Evolutionary conservation across 2,113 vertebrate species (phyloP).

Genomic region (Sialia sialis): DNA sequence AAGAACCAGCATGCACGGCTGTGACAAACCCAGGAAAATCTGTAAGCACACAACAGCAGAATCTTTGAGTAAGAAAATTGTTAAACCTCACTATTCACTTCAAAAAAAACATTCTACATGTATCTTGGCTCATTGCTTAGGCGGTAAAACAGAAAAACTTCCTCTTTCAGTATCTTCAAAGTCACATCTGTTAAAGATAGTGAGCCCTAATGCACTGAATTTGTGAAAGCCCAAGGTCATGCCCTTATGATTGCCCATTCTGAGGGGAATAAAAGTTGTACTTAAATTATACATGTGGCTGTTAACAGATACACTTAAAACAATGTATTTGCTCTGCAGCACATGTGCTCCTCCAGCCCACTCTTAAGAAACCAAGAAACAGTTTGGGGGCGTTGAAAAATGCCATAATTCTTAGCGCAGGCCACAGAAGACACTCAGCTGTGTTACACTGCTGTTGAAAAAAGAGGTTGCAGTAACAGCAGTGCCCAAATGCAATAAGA

Average conservation of each 20-base stretch:
- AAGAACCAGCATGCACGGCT: not conserved
- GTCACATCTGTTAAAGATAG: conserved; percentile 34
- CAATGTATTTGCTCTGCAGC: conserved; percentile 30
- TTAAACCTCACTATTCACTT: not conserved
- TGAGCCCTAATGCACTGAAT: not conserved
- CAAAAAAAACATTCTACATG: not conserved
- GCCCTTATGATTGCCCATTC: conserved; percentile 5
- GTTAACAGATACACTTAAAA: conserved; percentile 51
- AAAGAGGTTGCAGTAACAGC: not conserved
- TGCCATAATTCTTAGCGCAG: not conserved
- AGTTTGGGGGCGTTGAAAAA: conserved; percentile 11
- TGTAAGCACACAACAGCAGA: not conserved
- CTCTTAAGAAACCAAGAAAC: not conserved
- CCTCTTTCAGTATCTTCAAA: conserved; percentile 19
- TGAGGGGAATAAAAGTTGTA: conserved; percentile 30
- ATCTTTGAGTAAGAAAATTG: not conserved
- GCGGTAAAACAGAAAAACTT: not conserved
- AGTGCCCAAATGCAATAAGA: not conserved
- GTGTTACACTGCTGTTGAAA: not conserved
- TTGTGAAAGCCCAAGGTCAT: conserved; percentile 54
- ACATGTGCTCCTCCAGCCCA: conserved; percentile 42
- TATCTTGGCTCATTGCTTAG: not conserved
- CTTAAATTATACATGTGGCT: conserved; percentile 36
- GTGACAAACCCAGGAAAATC: not conserved
- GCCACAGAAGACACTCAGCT: not conserved